Conservation (phyloP, 1,140 invertebrate genomes). For the Drosophila busckii region DNA sequence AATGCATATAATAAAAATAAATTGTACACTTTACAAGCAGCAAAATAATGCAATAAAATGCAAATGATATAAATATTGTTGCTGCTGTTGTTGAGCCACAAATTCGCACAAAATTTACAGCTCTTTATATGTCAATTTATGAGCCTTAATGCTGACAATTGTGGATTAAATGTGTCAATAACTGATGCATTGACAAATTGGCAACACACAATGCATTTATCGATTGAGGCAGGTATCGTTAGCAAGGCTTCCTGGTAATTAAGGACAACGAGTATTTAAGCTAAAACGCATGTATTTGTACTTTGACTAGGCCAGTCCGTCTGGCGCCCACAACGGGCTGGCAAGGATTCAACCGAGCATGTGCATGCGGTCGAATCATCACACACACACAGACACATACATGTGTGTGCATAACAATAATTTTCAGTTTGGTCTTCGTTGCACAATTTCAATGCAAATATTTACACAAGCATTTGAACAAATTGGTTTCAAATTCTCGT, state of each 20-base stretch:
- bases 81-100: neutral
- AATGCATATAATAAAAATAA: conserved; percentile 14
- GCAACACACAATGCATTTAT: conserved; percentile 13
- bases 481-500: conserved; percentile 54
- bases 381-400: neutral
- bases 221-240: conserved; percentile 30
- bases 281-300: no score
- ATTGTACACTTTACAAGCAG: no score
- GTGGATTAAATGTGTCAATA: conserved; percentile 76
- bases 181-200: conserved; percentile 62
- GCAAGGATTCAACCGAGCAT: neutral
- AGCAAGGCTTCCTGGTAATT: no score
- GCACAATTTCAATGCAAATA: conserved; percentile 66
- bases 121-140: conserved; percentile 70
- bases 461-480: conserved; percentile 55
- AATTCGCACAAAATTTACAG: conserved; percentile 30
- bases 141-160: conserved; percentile 70
- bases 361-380: neutral
- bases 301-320: no score
- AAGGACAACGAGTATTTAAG: no score
- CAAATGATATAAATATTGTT: conserved; percentile 21
- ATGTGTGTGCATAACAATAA: conserved; percentile 28
- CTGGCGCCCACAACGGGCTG: no score
- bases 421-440: conserved; percentile 54
- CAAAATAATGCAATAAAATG: conserved; percentile 32